Base-by-base conservation (phyloP, 2,113 vertebrate species). In the Plecturocebus donacophilus region DNA sequence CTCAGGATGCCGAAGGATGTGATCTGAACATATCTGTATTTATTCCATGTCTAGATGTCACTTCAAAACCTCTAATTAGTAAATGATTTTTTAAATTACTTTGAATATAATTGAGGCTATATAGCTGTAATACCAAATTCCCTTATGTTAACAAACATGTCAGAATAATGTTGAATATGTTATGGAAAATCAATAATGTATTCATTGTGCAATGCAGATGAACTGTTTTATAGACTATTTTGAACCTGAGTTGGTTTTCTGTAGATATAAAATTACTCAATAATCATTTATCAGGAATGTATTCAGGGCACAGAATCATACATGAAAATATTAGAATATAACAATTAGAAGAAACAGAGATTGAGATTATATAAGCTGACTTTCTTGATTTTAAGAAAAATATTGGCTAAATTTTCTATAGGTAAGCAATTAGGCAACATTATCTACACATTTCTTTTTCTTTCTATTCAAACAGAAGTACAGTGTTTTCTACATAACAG, bases 351-450 rank as follows among this genome's bases (percentile, higher is more conserved):
- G 47, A 83, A 83, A 68, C 9, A 58, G 17, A 75, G 42, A 52
- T 52, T 52, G 52, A 64, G 13, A 77, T 73, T 23, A 35, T 64
- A 8, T 71, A 82, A 17, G n/a, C 42, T 82, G 21, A 75, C 11
- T 40, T 66, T n/a, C 12, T 91, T 87, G 30, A 82, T 95, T 77
- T 95, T 71, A 95, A 94, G 27, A 58, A 92, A 96, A 54, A 56
- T 77, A 90, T 16, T 73, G 47, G 77, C 32, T 81, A 47, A 81
- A 52, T 81, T 86, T 8, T 52, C 9, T 75, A 23, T 6, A 81
- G 68, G 40, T 45, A 86, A 30, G 49, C 94, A 38, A 45, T 92
- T 76, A 81, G 35, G 64, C 17, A 75, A 82, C 7, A 17, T 73
- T 85, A 23, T 64, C 35, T 75, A 17, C 58, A 38, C 0, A 10